Evolutionary conservation across 1,140 invertebrate species (phyloP).

Genomic region (Dendroctonus valens): DNA sequence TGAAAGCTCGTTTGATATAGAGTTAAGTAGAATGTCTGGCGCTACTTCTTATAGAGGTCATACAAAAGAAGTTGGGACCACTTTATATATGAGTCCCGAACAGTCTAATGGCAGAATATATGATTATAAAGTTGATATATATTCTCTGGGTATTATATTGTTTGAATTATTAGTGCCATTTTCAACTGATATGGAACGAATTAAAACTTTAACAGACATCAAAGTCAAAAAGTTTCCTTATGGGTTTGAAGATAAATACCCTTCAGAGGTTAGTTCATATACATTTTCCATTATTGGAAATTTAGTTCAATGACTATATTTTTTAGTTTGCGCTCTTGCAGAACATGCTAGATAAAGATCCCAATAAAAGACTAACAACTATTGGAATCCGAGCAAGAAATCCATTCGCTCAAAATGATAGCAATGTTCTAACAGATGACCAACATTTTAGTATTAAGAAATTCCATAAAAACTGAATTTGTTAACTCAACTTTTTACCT

Average conservation of each 20-base stretch:
- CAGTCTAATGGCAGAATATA: conserved; percentile 78
- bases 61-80: conserved; percentile 68
- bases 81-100: conserved; percentile 97
- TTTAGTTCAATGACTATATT: conserved; percentile 4
- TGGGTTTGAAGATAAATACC: conserved; percentile 63
- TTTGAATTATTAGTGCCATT: conserved; percentile 91
- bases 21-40: conserved; percentile 41
- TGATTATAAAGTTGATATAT: conserved; percentile 96
- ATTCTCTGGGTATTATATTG: conserved; percentile 90
- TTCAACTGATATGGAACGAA: conserved; percentile 85
- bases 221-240: conserved; percentile 68
- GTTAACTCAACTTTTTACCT: conserved; percentile 1
- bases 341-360: conserved; percentile 73
- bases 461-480: conserved; percentile 20
- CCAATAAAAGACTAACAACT: conserved; percentile 72
- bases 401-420: conserved; percentile 44
- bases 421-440: conserved; percentile 22
- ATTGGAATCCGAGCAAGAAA: conserved; percentile 62
- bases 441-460: conserved; percentile 26
- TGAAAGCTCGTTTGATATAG: conserved; percentile 60
- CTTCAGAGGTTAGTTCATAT: conserved; percentile 64
- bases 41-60: conserved; percentile 47
- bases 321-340: conserved; percentile 69
- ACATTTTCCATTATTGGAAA: neutral
- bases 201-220: conserved; percentile 61